Percentiles rank a stretch among this genome's conserved stretches.
Conservation (phyloP, 2,888 invertebrate genomes). For the Ochropacha duplaris region DNA sequence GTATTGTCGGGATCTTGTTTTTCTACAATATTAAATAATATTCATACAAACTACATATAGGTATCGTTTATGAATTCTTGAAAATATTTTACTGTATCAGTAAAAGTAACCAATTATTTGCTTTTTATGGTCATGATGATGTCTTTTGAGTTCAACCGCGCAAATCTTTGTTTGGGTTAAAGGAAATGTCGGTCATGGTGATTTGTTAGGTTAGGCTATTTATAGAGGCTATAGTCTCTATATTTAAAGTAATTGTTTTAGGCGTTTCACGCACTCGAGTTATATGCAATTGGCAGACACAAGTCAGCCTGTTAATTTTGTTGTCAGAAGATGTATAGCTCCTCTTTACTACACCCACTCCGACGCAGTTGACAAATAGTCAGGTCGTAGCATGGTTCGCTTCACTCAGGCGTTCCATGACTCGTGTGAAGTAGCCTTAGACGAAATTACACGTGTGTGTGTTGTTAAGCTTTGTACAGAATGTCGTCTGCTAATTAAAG, state of each 20-base stretch:
- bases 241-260: slow-evolving; percentile 1
- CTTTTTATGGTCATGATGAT: too few species aligned
- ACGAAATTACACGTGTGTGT: slow-evolving; percentile 16
- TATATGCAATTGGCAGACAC: slow-evolving; percentile 10
- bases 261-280: background rate
- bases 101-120: background rate
- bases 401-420: slow-evolving; percentile 26
- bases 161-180: too few species aligned
- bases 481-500: slow-evolving; percentile 56
- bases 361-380: slow-evolving; percentile 37
- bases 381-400: slow-evolving; percentile 31
- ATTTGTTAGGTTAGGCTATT: background rate
- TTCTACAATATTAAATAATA: too few species aligned
- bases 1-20: too few species aligned
- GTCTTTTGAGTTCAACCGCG: too few species aligned
- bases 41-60: too few species aligned
- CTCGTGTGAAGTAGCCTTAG: slow-evolving; percentile 27
- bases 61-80: too few species aligned
- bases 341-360: slow-evolving; percentile 32
- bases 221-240: background rate
- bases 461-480: slow-evolving; percentile 13
- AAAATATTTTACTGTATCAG: background rate
- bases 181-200: background rate
- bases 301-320: slow-evolving; percentile 22
- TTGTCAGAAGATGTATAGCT: slow-evolving; percentile 26